A percentile compares a stretch with the other conserved stretches of the same genome.
Conservation (phyloP, 2,888 invertebrate genomes). For the Eilema sororculum region DNA sequence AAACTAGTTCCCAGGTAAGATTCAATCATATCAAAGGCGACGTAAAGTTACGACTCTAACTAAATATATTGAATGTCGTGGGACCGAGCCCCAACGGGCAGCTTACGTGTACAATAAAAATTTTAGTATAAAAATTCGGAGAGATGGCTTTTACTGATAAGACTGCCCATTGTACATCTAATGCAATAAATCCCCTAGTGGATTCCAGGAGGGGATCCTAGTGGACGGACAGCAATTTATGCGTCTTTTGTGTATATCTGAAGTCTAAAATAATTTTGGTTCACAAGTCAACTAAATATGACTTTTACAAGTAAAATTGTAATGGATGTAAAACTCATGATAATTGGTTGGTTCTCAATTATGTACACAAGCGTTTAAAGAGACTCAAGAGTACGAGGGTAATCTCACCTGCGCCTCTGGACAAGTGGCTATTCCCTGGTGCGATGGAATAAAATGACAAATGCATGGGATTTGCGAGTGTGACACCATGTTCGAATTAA, state of each 20-base stretch:
- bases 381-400: too few relatives aligned
- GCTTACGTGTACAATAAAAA: slow-evolving; percentile 1
- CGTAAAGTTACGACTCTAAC: not conserved
- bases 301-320: too few relatives aligned
- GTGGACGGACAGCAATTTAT: not conserved
- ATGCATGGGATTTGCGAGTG: too few relatives aligned
- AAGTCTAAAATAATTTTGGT: not conserved
- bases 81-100: not conserved
- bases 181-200: slow-evolving; percentile 1
- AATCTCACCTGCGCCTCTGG: too few relatives aligned
- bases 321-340: too few relatives aligned
- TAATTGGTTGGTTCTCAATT: too few relatives aligned
- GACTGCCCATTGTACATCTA: not conserved
- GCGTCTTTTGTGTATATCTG: not conserved
- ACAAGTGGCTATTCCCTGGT: too few relatives aligned
- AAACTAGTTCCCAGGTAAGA: not conserved
- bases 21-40: not conserved
- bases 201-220: not conserved
- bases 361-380: too few relatives aligned
- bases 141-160: not conserved
- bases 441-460: too few relatives aligned
- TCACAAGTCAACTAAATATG: not conserved
- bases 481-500: too few relatives aligned
- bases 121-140: slow-evolving; percentile 1
- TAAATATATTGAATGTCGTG: not conserved